A percentile compares a stretch with the other conserved stretches of the same genome.
Evolutionary conservation across 1,140 invertebrate genomes (phyloP).

Genomic region (Lutraria rhynchaena): DNA sequence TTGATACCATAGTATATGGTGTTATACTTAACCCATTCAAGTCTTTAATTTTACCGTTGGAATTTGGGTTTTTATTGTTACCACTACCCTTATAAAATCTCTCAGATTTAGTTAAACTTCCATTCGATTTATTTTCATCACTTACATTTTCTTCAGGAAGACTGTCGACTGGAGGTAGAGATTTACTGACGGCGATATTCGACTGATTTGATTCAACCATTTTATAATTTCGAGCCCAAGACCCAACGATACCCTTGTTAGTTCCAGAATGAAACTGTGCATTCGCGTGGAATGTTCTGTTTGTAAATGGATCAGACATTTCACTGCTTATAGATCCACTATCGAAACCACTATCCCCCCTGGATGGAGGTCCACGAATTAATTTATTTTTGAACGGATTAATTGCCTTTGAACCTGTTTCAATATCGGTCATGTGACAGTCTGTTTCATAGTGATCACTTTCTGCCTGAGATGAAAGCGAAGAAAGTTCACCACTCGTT

Average conservation of each 20-base stretch:
- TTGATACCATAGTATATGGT: slow-evolving; percentile 30
- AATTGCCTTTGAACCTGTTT: slow-evolving; percentile 39
- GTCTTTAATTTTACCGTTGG: not conserved
- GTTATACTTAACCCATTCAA: slow-evolving; percentile 1
- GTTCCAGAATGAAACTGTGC: slow-evolving; percentile 60
- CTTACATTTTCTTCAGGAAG: slow-evolving; percentile 14
- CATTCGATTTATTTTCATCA: not conserved
- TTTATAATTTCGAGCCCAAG: slow-evolving; percentile 55
- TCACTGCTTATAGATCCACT: slow-evolving; percentile 74
- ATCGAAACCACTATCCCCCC: slow-evolving; percentile 77
- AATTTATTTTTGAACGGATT: slow-evolving; percentile 47
- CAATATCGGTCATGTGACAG: slow-evolving; percentile 62
- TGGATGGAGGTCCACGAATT: slow-evolving; percentile 48
- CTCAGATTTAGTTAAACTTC: not conserved
- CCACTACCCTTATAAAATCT: not conserved
- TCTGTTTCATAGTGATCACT: slow-evolving; percentile 64
- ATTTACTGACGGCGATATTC: slow-evolving; percentile 6
- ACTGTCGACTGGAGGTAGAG: slow-evolving; percentile 35
- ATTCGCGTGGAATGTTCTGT: slow-evolving; percentile 49
- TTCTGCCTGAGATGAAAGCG: slow-evolving; percentile 74
- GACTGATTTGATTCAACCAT: slow-evolving; percentile 24
- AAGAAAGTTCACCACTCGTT: slow-evolving; percentile 74
- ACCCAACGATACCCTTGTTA: slow-evolving; percentile 59
- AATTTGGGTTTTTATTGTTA: not conserved
- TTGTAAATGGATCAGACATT: slow-evolving; percentile 64